Evolutionary conservation across 2,797 vertebrate species (phyloP).

Genomic region (Sebastes paucispinis): DNA sequence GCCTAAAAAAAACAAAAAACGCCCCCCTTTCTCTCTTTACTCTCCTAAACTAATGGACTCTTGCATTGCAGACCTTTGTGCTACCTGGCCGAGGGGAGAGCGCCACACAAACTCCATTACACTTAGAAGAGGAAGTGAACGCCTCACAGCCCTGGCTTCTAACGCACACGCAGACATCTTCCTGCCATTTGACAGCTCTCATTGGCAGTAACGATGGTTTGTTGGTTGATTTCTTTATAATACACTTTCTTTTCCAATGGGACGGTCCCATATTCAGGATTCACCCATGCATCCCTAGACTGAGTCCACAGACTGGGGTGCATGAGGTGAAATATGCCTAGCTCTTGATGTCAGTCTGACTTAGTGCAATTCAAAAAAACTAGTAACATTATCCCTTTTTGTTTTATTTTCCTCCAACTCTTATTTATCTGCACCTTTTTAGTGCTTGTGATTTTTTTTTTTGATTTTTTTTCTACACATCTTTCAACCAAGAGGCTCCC

Average conservation of each 20-base stretch:
- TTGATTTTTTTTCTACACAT: background rate
- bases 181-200: constrained; percentile 36
- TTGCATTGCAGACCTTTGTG: constrained; percentile 23
- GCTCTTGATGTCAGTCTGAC: constrained; percentile 51
- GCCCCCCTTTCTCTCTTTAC: background rate
- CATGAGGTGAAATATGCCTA: constrained; percentile 36
- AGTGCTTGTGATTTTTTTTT: constrained; percentile 4
- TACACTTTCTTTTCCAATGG: constrained; percentile 56
- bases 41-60: constrained; percentile 16
- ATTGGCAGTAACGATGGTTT: constrained; percentile 28
- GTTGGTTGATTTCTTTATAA: constrained; percentile 38
- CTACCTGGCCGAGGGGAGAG: background rate
- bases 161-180: constrained; percentile 34
- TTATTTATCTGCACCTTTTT: constrained; percentile 53
- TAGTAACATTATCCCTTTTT: constrained; percentile 3
- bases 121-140: constrained; percentile 30
- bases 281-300: constrained; percentile 6
- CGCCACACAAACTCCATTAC: constrained; percentile 23
- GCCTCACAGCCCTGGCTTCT: constrained; percentile 28
- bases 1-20: constrained; percentile 7
- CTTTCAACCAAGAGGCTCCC: constrained; percentile 1
- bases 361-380: constrained; percentile 42
- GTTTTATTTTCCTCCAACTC: background rate
- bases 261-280: constrained; percentile 48
- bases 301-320: constrained; percentile 20